Evolutionary conservation across 2,888 invertebrate genomes (phyloP), one percentile per base, ranked within the genome.

Genomic region (Amphipoea lucens): DNA sequence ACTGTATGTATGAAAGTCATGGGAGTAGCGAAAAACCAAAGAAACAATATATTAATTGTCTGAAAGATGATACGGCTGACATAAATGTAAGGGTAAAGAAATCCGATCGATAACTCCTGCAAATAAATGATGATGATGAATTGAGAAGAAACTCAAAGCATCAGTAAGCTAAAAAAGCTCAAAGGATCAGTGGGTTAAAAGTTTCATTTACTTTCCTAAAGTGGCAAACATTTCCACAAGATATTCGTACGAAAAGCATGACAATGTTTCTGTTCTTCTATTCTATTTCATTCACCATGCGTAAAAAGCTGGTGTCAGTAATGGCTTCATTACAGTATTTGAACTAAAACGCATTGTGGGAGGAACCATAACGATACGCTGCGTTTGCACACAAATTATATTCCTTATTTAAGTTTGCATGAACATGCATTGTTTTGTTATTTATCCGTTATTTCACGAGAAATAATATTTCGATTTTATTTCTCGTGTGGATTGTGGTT

Each of bases 261-360:
- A 29, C 12, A 69, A 40, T 20, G 23, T 60, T 12, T n/a, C 20
- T 23, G 12, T 36, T 48, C 14, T 57, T 67, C 1, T 40, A 60
- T 57, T 78, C 48, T 14, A 14, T 51, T 23, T 29, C 17, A 20
- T 65, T 54, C 20, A 40, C 40, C 29, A 66, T 71, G 80, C 71
- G 54, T 84, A 62, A 71, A 70, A 42, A 70, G 51, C 11, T 42
- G 17, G 51, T 63, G 81, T 57, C 36, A 48, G 57, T 73, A 63
- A 81, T 81, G 9, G 23, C 42, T 85, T 65, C n/a, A 82, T 82
- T 81, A 82, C 57, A 73, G 81, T 51, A 51, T 73, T 85, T 73
- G 45, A 48, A 67, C 54, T 67, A 62, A 66, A 62, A 48, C 20
- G 40, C 54, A 84, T 62, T 71, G 80, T 67, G 54, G 80, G 63